phyloP scores from a whole-genome alignment of 1,140 invertebrate genomes.

The Diorhabda sublineata region DNA sequence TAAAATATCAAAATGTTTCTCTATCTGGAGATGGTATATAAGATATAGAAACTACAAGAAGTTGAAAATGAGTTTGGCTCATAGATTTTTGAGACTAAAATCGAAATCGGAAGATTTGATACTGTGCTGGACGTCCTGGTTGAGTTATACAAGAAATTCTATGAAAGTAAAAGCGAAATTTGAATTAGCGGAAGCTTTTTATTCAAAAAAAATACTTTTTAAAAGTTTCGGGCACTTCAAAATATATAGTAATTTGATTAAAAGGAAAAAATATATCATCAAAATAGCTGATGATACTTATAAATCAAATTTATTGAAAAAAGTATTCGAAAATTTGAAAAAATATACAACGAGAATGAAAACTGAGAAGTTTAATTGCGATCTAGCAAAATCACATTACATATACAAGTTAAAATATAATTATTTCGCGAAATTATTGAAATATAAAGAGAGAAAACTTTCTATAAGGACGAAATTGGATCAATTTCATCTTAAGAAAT shows the following conservation, averaged over 20 bases:
- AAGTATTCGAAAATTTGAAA: constrained; percentile 21
- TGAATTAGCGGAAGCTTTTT: constrained; percentile 12
- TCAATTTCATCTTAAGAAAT: background rate
- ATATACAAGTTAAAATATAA: constrained; percentile 12
- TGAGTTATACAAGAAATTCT: background rate
- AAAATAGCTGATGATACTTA: constrained; percentile 19
- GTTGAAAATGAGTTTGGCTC: background rate
- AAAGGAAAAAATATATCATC: constrained; percentile 11
- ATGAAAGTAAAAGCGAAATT: constrained; percentile 13
- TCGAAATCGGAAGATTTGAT: constrained; percentile 6
- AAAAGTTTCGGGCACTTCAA: constrained; percentile 16
- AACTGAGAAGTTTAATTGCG: constrained; percentile 12
- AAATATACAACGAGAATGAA: constrained; percentile 18
- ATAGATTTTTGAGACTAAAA: constrained; percentile 19
- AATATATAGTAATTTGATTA: constrained; percentile 14
- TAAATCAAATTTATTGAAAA: constrained; percentile 20
- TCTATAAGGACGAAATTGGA: constrained; percentile 6
- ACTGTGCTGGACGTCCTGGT: constrained; percentile 6
- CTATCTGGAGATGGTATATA: constrained; percentile 17
- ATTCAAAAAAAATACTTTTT: constrained; percentile 14
- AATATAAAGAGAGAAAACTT: constrained; percentile 8
- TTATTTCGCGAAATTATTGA: constrained; percentile 6
- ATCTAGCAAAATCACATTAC: constrained; percentile 14
- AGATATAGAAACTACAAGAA: constrained; percentile 9
- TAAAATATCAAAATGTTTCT: background rate